Evolutionary conservation across 2,797 vertebrate species (phyloP), one percentile per base, ranked within the genome.

Genomic region (Sternotherus odoratus): DNA sequence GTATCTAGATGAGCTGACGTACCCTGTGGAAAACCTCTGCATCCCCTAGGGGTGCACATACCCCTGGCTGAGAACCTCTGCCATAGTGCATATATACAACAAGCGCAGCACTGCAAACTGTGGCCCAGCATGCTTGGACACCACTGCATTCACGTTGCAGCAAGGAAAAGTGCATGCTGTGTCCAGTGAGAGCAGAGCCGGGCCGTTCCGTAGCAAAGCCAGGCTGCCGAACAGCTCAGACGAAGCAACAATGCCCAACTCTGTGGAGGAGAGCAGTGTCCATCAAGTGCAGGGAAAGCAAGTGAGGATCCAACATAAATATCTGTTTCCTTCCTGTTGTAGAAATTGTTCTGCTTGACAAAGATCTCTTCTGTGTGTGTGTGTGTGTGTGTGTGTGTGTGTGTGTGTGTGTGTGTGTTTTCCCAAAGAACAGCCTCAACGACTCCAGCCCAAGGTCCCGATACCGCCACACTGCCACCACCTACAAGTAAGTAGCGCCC

Each of bases 111-210:
- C 54, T 28, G 43, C 51, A 69, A 17, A 56, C 66, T 0, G 0
- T 50, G 26, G 46, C 23, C 21, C 63, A 66, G 19, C 5, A 19
- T n/a, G n/a, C 19, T 66, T 66, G 30, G 17, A 66, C 36, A n/a
- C 19, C 57, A 46, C 24, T 77, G 82, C 49, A 1, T 0, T 3
- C 88, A 23, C 4, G 28, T 72, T 66, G 12, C 1, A 1, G 1
- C 15, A 48, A 1, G 3, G 84, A 36, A 48, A 60, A 33, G n/a
- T 0, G 0, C 0, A 0, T 50, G 53, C 2, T 23, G 66, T 6
- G 1, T 21, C 0, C 0, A 69, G 54, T 21, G 33, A 54, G 23
- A 16, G 17, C 23, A 50, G 28, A 4, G 13, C 48, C 0, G 0
- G 36, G 49, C 48, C 78, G 82, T 33, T 5, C 69, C 78, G 81